Evolutionary conservation across 2,797 vertebrate species (phyloP), one percentile per base, ranked within the genome.

Genomic region (Gila robusta): DNA sequence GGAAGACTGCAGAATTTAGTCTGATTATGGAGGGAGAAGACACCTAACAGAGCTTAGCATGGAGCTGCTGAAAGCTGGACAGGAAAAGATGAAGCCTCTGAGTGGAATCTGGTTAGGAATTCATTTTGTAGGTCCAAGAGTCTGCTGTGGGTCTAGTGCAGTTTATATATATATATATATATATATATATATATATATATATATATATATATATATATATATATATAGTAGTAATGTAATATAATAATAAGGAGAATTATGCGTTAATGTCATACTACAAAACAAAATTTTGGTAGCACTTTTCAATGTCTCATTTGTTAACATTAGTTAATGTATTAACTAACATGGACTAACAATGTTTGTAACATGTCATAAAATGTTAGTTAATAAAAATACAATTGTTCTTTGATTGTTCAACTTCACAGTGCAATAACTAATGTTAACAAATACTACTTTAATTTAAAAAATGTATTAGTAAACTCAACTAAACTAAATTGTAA

Each of bases 1-100:
- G 94, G 93, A 93, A 93, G 92, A 94, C 94, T 94, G 94, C 91
- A 89, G 93, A 93, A 94, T 95, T 93, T 95, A 94, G 94, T 90
- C 92, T 92, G 89, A 94, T 95, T 94, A 94, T 94, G 91, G 93
- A 92, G 90, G 93, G 93, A 94, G 83, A 94, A 92, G 84, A 69
- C 85, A 90, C 94, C 92, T 93, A 94, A 93, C 95, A 94, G 94
- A 93, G 93, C 94, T 96, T 93, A 79, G 93, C 93, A 92, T 93
- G 92, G 92, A 91, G 89, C 90, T 93, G 91, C 91, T 92, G 90
- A 90, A 89, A 86, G 87, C 90, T 81, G 83, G 90, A 32, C 49
- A n/a, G 81, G 32, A 78, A 70, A 81, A 84, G 78, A 79, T 84
- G 70, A 54, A 41, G 56, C 47, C 86, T 54, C 37, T 9, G 71